Evolutionary conservation across 2,113 vertebrate genomes (phyloP).

Genomic region (Tylochromis polylepis): DNA sequence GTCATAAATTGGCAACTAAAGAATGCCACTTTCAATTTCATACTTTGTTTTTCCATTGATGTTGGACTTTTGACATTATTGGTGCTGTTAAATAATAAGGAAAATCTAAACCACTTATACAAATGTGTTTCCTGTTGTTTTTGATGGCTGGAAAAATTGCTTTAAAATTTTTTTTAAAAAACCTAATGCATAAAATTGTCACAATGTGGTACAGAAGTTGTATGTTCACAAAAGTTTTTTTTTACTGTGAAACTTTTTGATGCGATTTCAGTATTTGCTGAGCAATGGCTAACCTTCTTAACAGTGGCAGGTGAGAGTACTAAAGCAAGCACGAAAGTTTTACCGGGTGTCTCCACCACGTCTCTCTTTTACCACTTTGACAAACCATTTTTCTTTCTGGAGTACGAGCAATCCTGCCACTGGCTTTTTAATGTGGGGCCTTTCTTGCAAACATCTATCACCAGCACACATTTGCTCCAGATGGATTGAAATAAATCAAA

Average conservation of each 20-base stretch:
- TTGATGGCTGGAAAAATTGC: background rate
- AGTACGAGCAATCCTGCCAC: conserved; percentile 31
- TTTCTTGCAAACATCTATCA: conserved; percentile 33
- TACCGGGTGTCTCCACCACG: background rate
- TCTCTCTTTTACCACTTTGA: background rate
- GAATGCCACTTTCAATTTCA: background rate
- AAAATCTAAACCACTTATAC: background rate
- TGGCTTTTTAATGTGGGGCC: conserved; percentile 27
- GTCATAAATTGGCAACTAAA: background rate
- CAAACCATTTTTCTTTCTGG: conserved; percentile 5
- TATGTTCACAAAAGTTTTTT: background rate
- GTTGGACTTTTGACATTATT: background rate
- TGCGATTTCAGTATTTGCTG: background rate
- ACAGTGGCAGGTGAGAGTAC: background rate
- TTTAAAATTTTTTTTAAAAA: background rate
- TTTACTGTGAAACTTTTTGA: background rate
- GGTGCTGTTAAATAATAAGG: background rate
- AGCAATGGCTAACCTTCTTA: background rate
- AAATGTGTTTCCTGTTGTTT: background rate
- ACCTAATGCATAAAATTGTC: background rate
- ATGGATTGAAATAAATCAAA: conserved; percentile 39
- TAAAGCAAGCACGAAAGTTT: background rate
- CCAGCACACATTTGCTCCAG: conserved; percentile 46
- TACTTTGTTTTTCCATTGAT: background rate
- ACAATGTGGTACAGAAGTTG: background rate